Base-by-base conservation (phyloP, 2,888 invertebrate species). In the Leucophenga maculata region DNA sequence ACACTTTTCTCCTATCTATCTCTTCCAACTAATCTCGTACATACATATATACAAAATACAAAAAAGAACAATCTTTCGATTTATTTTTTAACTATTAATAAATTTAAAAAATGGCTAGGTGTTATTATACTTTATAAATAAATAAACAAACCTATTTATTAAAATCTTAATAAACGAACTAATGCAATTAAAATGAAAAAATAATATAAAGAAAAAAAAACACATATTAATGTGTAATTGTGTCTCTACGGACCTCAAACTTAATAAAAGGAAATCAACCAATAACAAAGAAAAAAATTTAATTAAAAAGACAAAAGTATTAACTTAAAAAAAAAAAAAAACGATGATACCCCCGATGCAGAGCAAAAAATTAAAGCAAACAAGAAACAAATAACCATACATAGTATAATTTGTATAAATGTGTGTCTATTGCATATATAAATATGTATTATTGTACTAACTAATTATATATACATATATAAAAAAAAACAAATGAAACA, bases 321-420 rank as follows among this genome's bases (percentile, higher is more conserved):
- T n/a, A n/a, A n/a, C n/a, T n/a, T n/a, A n/a, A n/a, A n/a, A 71
- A 76, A 44, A 70, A 70, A 74, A 74, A 74, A 74, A 72, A 67
- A 59, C 18, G 50, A 50, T 50, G 50, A 50, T 50, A 18, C n/a
- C 18, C 16, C n/a, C 20, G 18, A 52, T 46, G 71, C 67, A 50
- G 16, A 18, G 70, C 62, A 67, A 71, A 74, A 72, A 67, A 60
- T 32, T 69, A 76, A 72, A 74, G 54, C 55, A 69, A 68, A 65
- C 73, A 69, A 69, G 60, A 68, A 74, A 72, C 70, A 75, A 73
- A 72, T 78, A 79, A 77, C 74, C 76, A 75, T 84, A 82, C 79
- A 79, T 86, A 86, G 85, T 78, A 82, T 86, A 85, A 86, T 85
- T 86, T 86, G 85, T 86, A 85, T 85, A 86, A 85, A 85, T 85